Conservation (phyloP, 2,113 vertebrate species). For the Microcebus murinus region DNA sequence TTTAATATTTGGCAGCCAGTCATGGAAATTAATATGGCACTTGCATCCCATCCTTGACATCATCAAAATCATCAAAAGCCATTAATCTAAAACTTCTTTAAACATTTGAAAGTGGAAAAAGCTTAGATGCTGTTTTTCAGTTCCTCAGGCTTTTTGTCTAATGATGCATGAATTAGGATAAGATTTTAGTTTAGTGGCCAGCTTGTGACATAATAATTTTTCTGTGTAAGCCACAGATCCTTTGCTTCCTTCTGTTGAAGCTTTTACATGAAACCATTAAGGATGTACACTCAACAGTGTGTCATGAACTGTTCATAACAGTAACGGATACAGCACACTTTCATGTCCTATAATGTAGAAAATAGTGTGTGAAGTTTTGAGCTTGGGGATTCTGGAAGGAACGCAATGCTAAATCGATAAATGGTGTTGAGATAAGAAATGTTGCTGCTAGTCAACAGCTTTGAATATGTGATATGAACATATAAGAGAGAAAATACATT, state of each 20-base stretch:
- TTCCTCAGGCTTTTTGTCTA: constrained; percentile 45
- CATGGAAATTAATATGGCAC: constrained; percentile 59
- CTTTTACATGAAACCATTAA: not conserved
- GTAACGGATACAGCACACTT: not conserved
- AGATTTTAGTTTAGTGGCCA: not conserved
- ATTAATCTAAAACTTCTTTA: constrained; percentile 55
- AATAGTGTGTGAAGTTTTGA: not conserved
- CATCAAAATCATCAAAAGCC: constrained; percentile 56
- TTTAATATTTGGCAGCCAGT: constrained; percentile 55
- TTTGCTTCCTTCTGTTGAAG: not conserved
- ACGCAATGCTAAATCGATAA: not conserved
- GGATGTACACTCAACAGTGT: not conserved
- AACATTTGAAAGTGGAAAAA: constrained; percentile 52
- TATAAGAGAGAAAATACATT: not conserved
- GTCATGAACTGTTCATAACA: not conserved
- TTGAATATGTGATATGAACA: not conserved
- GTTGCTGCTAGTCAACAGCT: not conserved
- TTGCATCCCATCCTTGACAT: constrained; percentile 44
- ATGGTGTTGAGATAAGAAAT: not conserved
- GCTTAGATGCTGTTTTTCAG: not conserved
- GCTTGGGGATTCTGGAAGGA: not conserved
- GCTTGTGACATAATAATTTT: not conserved
- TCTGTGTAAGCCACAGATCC: not conserved
- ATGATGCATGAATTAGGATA: not conserved
- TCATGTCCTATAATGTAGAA: not conserved